Evolutionary conservation across 2,888 invertebrate species (phyloP).

Genomic region (Chirona hameri): DNA sequence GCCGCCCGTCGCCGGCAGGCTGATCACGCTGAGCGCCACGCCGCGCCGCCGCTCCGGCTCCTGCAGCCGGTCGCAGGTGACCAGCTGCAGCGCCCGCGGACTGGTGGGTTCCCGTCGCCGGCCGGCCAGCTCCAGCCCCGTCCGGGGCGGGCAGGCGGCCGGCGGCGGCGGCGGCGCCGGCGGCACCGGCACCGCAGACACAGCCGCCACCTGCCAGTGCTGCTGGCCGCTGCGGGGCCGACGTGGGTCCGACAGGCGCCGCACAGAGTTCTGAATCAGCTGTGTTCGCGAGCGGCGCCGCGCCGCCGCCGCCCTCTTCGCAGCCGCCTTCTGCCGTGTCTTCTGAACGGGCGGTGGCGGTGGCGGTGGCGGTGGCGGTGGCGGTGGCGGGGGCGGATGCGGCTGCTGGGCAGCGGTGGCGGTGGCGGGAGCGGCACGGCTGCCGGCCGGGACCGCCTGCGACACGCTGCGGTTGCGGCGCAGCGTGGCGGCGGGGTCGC

Average conservation of each 20-base stretch:
- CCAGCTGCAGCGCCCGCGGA: slow-evolving; percentile 4
- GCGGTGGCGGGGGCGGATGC: not conserved
- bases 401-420: not conserved
- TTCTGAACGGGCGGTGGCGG: not conserved
- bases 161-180: not conserved
- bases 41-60: not conserved
- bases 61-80: not conserved
- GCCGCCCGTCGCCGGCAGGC: too few relatives aligned
- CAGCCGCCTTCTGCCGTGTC: not conserved
- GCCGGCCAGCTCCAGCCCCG: not conserved
- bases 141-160: not conserved
- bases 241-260: not conserved
- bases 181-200: not conserved
- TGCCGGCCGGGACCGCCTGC: not conserved
- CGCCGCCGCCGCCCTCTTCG: not conserved
- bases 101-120: not conserved
- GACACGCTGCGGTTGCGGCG: slow-evolving; percentile 30
- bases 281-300: slow-evolving; percentile 12
- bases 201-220: not conserved
- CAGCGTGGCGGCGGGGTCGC: slow-evolving; percentile 35
- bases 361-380: not conserved
- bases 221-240: not conserved
- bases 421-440: not conserved
- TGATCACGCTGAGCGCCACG: too few relatives aligned
- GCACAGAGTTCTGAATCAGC: slow-evolving; percentile 10